Evolutionary conservation across 2,113 vertebrate genomes (phyloP).

Genomic region (Clinocottus analis): DNA sequence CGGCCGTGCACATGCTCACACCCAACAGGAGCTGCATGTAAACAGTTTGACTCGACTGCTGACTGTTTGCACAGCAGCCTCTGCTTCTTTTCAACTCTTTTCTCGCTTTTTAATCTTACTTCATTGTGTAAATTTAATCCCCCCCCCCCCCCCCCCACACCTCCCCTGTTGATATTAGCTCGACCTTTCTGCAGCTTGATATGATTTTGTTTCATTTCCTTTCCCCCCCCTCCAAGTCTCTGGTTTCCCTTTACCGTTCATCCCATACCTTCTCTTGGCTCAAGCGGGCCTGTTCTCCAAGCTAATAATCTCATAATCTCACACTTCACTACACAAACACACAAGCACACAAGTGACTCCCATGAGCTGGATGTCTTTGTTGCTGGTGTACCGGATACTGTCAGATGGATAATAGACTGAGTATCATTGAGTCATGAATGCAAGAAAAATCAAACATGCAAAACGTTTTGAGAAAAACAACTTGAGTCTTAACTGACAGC

Average conservation of each 20-base stretch:
- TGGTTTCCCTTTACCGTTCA: slow-evolving; percentile 47
- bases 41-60: slow-evolving; percentile 53
- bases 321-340: slow-evolving; percentile 66
- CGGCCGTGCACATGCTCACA: slow-evolving; percentile 41
- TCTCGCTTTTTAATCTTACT: slow-evolving; percentile 43
- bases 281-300: slow-evolving; percentile 42
- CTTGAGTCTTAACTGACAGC: not conserved
- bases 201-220: slow-evolving; percentile 63
- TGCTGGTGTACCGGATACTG: slow-evolving; percentile 28
- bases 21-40: slow-evolving; percentile 42
- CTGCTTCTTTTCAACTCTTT: slow-evolving; percentile 24
- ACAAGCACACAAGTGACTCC: slow-evolving; percentile 38
- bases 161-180: slow-evolving; percentile 60
- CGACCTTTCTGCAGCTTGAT: slow-evolving; percentile 56
- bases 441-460: not conserved
- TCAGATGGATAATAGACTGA: slow-evolving; percentile 31
- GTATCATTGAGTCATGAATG: not conserved
- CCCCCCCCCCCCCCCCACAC: too few relatives aligned
- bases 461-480: not conserved
- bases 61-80: slow-evolving; percentile 47
- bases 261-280: slow-evolving; percentile 58
- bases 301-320: slow-evolving; percentile 73
- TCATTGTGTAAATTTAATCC: slow-evolving; percentile 56
- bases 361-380: slow-evolving; percentile 45
- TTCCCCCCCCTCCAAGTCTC: slow-evolving; percentile 31